phyloP scores from a whole-genome alignment of 2,797 vertebrate species.

The Lagodon rhomboides region DNA sequence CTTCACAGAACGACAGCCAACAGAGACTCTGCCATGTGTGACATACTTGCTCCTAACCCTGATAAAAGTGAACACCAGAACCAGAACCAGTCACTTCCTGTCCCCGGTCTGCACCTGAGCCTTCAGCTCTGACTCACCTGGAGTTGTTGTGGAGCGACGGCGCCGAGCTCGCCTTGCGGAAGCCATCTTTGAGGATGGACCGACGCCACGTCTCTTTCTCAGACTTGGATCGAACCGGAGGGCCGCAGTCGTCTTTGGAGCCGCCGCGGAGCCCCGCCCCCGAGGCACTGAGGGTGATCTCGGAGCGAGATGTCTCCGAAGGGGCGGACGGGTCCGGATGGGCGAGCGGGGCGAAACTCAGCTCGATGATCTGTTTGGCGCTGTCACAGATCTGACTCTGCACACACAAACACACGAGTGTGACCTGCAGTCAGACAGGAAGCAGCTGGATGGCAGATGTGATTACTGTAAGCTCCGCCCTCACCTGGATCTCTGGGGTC shows the following conservation, averaged over 20 bases:
- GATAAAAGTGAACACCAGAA: neutral
- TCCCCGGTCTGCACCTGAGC: neutral
- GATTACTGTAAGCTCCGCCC: rapidly evolving
- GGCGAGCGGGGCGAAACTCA: constrained; percentile 91
- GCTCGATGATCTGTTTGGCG: constrained; percentile 88
- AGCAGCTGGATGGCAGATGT: rapidly evolving
- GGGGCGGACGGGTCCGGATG: constrained; percentile 47
- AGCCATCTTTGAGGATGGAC: constrained; percentile 63
- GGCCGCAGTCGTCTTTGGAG: constrained; percentile 52
- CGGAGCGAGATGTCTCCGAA: constrained; percentile 64
- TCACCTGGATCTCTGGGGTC: constrained; percentile 88
- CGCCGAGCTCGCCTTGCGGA: constrained; percentile 73
- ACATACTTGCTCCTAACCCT: too few relatives aligned
- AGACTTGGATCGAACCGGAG: constrained; percentile 39
- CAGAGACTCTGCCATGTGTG: too few relatives aligned
- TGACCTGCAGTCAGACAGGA: neutral
- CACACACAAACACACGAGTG: constrained; percentile 17
- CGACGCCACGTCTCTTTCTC: constrained; percentile 61
- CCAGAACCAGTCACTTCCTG: neutral
- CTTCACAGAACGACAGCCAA: too few relatives aligned
- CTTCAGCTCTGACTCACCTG: constrained; percentile 59
- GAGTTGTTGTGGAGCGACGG: constrained; percentile 64
- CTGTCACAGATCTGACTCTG: constrained; percentile 90
- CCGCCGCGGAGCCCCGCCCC: constrained; percentile 37
- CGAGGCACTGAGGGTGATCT: constrained; percentile 48